A percentile compares a stretch with the other conserved stretches of the same genome.
Evolutionary conservation across 2,888 invertebrate species (phyloP).

Genomic region (Drosophila fungiperda): DNA sequence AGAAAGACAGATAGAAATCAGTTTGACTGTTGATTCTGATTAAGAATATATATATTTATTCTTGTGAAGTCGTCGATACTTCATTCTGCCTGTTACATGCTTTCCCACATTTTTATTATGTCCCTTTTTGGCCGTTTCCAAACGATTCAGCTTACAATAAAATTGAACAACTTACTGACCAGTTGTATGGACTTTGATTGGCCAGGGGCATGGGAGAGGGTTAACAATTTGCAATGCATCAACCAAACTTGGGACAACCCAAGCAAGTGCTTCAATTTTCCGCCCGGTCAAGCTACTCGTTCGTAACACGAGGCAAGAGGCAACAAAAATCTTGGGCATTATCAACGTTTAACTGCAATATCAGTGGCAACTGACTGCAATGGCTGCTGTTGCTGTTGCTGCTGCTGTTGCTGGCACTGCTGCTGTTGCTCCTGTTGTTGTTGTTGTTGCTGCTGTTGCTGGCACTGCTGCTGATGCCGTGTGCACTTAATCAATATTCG

Average conservation of each 20-base stretch:
- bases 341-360: slow-evolving; percentile 78
- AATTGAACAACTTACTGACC: slow-evolving; percentile 25
- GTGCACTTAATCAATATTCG: slow-evolving; percentile 78
- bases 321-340: slow-evolving; percentile 61
- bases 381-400: slow-evolving; percentile 7
- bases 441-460: neutral
- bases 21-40: neutral
- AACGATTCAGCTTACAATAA: neutral
- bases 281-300: slow-evolving; percentile 66
- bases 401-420: neutral
- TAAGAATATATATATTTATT: neutral
- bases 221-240: slow-evolving; percentile 59
- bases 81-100: neutral
- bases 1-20: neutral
- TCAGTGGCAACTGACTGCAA: slow-evolving; percentile 49
- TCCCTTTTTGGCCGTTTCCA: neutral
- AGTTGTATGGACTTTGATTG: slow-evolving; percentile 28
- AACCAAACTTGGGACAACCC: slow-evolving; percentile 34
- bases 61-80: neutral
- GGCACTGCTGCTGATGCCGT: slow-evolving; percentile 23
- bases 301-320: slow-evolving; percentile 22
- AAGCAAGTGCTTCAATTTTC: slow-evolving; percentile 76
- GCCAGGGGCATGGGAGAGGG: neutral
- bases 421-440: neutral
- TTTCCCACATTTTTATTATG: neutral